Evolutionary conservation across 2,888 invertebrate species (phyloP), one percentile per base, ranked within the genome.

Genomic region (Oligia latruncula): DNA sequence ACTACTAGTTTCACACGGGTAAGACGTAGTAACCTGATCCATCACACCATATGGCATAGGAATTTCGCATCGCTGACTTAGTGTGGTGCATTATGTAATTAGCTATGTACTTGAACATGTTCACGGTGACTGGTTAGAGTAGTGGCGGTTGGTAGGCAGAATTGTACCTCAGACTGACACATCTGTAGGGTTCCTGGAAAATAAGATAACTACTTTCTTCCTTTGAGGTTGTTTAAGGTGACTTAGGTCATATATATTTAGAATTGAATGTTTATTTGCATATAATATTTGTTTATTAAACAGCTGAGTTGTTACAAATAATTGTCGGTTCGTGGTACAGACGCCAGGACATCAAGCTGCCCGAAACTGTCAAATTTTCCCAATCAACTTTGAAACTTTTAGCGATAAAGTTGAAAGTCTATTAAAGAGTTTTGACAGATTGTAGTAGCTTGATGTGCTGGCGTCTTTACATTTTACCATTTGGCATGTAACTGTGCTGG

Each of bases 51-150:
- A 90, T 89, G 90, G 76, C 73, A 79, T 68, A 87, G 89, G 89
- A 89, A 89, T 89, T 87, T 88, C 90, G 89, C 90, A 82, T 84
- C 81, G 81, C 78, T 87, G 88, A 87, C 80, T 88, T 80, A 70
- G 77, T 71, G 80, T 81, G 58, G 46, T 78, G 68, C 72, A 81
- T 84, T 82, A 78, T 77, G 40, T 85, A 82, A 88, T 89, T 87
- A 88, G 46, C 64, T 80, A 82, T 76, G 23, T 77, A 70, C 82
- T 76, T 76, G 49, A n/a, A 20, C 66, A 64, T 46, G 55, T 78
- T 85, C 74, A 85, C 78, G 83, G 71, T 86, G 64, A 49, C 73
- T 76, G 83, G 15, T 23, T 75, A 23, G 15, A 35, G 62, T 73
- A 23, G 13, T 46, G 58, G 9, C 66, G n/a, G 85, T 73, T 78